Conservation (phyloP, 2,113 vertebrate genomes). For the Coptodon bakossiorum region DNA sequence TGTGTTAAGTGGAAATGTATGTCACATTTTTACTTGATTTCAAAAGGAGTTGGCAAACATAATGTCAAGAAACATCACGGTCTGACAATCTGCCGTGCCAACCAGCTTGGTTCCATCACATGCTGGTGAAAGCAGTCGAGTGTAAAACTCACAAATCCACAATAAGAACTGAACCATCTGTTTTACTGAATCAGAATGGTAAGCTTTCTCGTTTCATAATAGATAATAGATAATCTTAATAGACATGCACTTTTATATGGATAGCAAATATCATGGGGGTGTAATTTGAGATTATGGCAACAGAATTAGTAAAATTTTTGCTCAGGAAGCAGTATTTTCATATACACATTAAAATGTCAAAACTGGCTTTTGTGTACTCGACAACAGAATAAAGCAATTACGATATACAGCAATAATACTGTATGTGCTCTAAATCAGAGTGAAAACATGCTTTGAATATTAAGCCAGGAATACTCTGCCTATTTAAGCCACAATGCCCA, state of each 20-base stretch:
- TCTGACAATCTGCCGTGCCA: not conserved
- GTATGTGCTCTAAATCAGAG: not conserved
- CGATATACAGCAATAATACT: not conserved
- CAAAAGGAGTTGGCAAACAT: not conserved
- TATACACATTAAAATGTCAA: not conserved
- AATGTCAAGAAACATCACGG: not conserved
- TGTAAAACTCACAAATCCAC: not conserved
- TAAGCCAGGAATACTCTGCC: constrained; percentile 20
- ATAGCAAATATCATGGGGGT: not conserved
- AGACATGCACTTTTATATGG: not conserved
- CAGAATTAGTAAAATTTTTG: not conserved
- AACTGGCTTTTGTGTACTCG: not conserved
- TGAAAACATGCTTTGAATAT: constrained; percentile 29
- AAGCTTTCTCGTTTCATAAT: not conserved
- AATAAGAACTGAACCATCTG: not conserved
- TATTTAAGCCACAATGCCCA: constrained; percentile 14
- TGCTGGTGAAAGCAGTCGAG: not conserved
- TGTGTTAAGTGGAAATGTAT: not conserved
- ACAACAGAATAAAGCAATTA: not conserved
- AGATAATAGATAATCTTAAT: not conserved
- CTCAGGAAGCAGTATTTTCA: not conserved
- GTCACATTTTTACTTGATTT: not conserved
- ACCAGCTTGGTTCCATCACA: not conserved
- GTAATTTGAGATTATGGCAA: not conserved
- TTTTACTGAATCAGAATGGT: not conserved